Evolutionary conservation across 2,888 invertebrate genomes (phyloP).

Genomic region (Drosophila rubida): DNA sequence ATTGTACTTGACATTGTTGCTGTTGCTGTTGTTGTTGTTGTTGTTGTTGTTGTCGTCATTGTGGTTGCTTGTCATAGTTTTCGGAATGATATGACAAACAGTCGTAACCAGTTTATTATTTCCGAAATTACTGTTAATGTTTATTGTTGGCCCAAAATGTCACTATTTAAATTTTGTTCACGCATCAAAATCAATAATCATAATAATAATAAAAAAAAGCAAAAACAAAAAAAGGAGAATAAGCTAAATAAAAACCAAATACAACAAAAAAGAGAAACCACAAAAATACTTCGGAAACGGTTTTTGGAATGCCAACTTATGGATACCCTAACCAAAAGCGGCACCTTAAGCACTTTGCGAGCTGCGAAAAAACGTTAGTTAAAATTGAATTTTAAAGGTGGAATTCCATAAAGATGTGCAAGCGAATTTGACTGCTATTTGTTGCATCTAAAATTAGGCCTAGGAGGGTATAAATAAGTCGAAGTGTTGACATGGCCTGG

Average conservation of each 20-base stretch:
- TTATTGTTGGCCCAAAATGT: slow-evolving; percentile 75
- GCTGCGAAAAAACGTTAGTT: neutral
- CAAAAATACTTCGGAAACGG: slow-evolving; percentile 15
- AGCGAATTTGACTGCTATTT: neutral
- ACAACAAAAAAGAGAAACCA: slow-evolving; percentile 66
- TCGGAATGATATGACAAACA: slow-evolving; percentile 69
- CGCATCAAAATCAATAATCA: slow-evolving; percentile 79
- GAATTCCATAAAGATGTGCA: neutral
- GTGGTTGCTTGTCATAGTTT: slow-evolving; percentile 59
- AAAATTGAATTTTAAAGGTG: neutral
- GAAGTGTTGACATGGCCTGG: neutral
- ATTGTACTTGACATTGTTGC: slow-evolving; percentile 43
- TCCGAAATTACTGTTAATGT: slow-evolving; percentile 82
- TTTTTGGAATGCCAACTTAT: slow-evolving; percentile 3
- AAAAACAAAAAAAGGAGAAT: slow-evolving; percentile 34
- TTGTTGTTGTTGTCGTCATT: slow-evolving; percentile 13
- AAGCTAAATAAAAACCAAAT: slow-evolving; percentile 57
- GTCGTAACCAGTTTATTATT: slow-evolving; percentile 77
- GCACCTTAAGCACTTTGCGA: neutral
- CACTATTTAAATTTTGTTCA: slow-evolving; percentile 80
- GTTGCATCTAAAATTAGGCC: slow-evolving; percentile 1
- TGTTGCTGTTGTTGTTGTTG: slow-evolving; percentile 36
- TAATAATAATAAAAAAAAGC: slow-evolving; percentile 37
- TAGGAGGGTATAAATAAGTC: slow-evolving; percentile 22
- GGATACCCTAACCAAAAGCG: slow-evolving; percentile 55